Conservation (phyloP, 2,888 invertebrate species). For the Electrophaes corylata region DNA sequence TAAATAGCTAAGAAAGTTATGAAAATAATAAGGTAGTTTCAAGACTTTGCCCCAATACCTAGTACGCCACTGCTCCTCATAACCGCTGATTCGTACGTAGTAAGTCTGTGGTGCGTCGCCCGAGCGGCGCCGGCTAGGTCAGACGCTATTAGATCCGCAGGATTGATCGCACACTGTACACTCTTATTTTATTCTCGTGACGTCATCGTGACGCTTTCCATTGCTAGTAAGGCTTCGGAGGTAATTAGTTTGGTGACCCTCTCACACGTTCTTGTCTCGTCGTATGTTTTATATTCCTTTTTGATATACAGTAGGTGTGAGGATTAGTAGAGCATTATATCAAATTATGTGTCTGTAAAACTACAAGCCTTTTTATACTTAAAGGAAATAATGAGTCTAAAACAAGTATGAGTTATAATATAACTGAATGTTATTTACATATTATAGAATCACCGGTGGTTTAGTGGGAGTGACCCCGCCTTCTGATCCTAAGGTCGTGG, state of each 20-base stretch:
- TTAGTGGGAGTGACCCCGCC: too few species aligned
- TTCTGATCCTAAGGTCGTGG: too few species aligned
- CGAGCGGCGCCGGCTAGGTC: constrained; percentile 76
- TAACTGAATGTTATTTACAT: too few species aligned
- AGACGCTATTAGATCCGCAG: constrained; percentile 74
- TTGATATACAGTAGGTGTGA: not conserved
- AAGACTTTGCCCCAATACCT: constrained; percentile 17
- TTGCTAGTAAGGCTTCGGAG: constrained; percentile 59
- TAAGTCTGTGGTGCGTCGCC: constrained; percentile 63
- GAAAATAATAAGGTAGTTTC: constrained; percentile 1
- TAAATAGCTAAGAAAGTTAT: constrained; percentile 2
- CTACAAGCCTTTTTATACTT: too few species aligned
- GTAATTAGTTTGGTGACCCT: constrained; percentile 46
- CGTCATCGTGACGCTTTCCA: constrained; percentile 39
- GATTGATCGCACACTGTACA: constrained; percentile 75
- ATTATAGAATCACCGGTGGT: too few species aligned
- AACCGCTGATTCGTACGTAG: constrained; percentile 52
- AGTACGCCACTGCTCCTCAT: constrained; percentile 36
- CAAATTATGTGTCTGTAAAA: too few species aligned
- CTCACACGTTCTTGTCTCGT: constrained; percentile 4
- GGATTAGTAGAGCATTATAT: not conserved
- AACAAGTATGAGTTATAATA: too few species aligned
- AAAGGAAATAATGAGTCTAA: too few species aligned
- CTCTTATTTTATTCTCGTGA: constrained; percentile 54
- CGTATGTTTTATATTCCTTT: not conserved